phyloP scores from a whole-genome alignment of 1,140 invertebrate genomes.

The Littorina saxatilis region DNA sequence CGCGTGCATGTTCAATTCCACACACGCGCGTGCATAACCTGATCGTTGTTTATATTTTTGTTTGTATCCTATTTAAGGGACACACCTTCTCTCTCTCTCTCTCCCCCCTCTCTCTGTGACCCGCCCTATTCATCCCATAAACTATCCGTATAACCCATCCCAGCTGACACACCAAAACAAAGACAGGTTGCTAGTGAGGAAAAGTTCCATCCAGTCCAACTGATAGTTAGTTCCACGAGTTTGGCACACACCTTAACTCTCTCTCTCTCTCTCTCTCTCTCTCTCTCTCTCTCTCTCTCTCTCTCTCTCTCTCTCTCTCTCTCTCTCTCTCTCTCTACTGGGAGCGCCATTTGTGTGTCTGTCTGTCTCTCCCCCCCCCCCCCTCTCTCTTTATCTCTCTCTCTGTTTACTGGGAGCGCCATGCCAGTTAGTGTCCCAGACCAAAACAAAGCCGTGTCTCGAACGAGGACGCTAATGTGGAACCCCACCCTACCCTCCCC shows the following conservation, averaged over 20 bases:
- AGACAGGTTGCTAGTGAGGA: too few species aligned
- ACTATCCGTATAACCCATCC: neutral
- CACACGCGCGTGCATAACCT: too few species aligned
- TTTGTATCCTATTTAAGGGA: too few species aligned
- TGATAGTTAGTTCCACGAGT: neutral
- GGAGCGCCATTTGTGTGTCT: neutral
- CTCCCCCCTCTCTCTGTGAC: neutral
- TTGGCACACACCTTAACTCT: too few species aligned
- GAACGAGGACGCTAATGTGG: neutral
- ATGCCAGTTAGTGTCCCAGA: neutral
- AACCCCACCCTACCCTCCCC: neutral
- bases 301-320: conserved; percentile 11
- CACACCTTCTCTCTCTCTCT: too few species aligned
- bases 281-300: neutral
- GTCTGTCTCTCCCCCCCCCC: neutral
- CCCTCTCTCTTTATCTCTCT: neutral
- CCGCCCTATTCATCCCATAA: neutral
- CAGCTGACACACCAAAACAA: too few species aligned
- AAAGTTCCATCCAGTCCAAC: neutral
- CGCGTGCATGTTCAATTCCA: too few species aligned
- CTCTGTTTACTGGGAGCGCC: neutral
- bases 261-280: neutral
- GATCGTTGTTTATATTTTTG: too few species aligned
- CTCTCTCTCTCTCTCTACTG: neutral
- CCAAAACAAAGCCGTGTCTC: neutral